phyloP scores from a whole-genome alignment of 2,888 invertebrate genomes.

The Drosophila tanythrix region DNA sequence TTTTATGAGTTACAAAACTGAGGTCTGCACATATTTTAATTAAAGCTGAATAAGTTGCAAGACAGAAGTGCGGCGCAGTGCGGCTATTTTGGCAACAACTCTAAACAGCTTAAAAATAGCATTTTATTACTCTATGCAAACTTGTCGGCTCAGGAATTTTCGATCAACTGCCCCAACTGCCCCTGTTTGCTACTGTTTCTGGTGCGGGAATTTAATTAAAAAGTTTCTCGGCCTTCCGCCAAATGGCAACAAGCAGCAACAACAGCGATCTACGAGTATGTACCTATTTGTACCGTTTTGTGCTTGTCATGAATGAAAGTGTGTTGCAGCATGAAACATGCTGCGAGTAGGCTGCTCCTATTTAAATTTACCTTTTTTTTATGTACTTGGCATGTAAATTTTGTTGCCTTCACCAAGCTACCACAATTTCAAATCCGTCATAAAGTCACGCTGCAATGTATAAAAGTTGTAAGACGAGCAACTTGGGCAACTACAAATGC shows the following conservation, averaged over 20 bases:
- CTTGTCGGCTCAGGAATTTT: constrained; percentile 52
- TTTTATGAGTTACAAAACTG: background rate
- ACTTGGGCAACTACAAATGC: constrained; percentile 39
- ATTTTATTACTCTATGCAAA: constrained; percentile 57
- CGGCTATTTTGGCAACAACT: constrained; percentile 23
- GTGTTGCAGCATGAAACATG: constrained; percentile 49
- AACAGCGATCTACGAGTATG: constrained; percentile 5
- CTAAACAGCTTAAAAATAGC: constrained; percentile 44
- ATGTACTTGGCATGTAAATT: constrained; percentile 16
- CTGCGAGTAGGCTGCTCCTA: constrained; percentile 10
- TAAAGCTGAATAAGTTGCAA: constrained; percentile 16
- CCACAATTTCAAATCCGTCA: constrained; percentile 44
- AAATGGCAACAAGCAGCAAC: constrained; percentile 27
- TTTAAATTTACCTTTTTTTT: background rate
- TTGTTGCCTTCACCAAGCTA: constrained; percentile 1
- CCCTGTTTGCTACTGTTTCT: constrained; percentile 5
- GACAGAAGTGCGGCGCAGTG: background rate
- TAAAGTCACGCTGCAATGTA: constrained; percentile 66
- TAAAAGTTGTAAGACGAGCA: constrained; percentile 58
- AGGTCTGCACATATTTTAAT: constrained; percentile 5
- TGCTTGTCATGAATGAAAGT: constrained; percentile 26
- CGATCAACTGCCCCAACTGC: background rate
- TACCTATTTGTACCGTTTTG: constrained; percentile 2
- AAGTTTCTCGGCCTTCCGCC: constrained; percentile 58
- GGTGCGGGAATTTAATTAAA: constrained; percentile 72